Conservation (phyloP, 2,113 vertebrate genomes). For the Campylorhamphus procurvoides region DNA sequence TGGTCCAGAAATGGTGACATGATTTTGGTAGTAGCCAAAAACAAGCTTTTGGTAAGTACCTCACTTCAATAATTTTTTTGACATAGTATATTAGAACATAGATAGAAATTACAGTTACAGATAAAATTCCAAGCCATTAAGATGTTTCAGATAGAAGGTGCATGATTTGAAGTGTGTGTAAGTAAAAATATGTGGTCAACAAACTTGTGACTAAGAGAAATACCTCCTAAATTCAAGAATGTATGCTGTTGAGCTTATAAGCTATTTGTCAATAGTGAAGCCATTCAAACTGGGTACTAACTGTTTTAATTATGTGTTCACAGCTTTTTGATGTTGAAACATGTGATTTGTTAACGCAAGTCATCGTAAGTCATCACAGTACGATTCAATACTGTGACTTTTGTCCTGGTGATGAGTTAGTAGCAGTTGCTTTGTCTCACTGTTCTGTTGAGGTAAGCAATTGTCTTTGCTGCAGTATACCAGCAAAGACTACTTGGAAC, state of each 20-base stretch:
- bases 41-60: constrained; percentile 86
- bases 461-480: not conserved
- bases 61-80: not conserved
- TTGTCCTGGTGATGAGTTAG: constrained; percentile 83
- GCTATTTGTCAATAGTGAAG: not conserved
- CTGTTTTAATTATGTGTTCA: constrained; percentile 8
- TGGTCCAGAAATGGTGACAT: constrained; percentile 85
- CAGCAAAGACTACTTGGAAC: not conserved
- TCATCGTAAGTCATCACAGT: constrained; percentile 81
- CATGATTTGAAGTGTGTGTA: not conserved
- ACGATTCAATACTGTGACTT: constrained; percentile 90
- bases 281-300: not conserved
- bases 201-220: not conserved
- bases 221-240: not conserved
- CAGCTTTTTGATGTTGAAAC: constrained; percentile 88
- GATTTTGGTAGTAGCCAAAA: constrained; percentile 86
- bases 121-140: not conserved
- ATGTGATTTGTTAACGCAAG: constrained; percentile 77
- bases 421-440: constrained; percentile 90
- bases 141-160: not conserved
- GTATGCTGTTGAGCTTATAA: not conserved
- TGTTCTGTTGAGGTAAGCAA: constrained; percentile 90
- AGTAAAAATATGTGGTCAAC: not conserved
- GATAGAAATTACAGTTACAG: not conserved
- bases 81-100: not conserved